Conservation (phyloP, 2,113 vertebrate genomes). For the Chelonoidis abingdonii region DNA sequence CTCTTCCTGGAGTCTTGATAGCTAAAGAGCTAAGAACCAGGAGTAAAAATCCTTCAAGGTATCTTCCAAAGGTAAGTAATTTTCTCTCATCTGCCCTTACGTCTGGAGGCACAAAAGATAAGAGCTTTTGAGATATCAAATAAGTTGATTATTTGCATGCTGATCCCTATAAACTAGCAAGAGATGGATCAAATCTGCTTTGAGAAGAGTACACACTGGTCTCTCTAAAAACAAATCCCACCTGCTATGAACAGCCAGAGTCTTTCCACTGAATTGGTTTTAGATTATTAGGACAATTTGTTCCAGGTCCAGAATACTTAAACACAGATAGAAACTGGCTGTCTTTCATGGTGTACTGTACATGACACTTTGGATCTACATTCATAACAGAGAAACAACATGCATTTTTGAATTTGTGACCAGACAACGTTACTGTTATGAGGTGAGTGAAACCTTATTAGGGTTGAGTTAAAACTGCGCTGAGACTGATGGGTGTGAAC, state of each 20-base stretch:
- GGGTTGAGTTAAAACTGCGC: too few relatives aligned
- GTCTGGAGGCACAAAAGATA: background rate
- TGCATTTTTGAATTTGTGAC: background rate
- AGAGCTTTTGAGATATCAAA: slow-evolving; percentile 10
- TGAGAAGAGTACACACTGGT: background rate
- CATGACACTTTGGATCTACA: slow-evolving; percentile 14
- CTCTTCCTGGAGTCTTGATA: background rate
- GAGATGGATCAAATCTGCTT: background rate
- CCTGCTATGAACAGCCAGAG: background rate
- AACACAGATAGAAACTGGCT: slow-evolving; percentile 19
- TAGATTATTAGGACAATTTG: slow-evolving; percentile 49
- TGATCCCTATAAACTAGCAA: background rate
- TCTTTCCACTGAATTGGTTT: slow-evolving; percentile 10
- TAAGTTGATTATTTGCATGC: background rate
- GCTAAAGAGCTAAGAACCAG: background rate
- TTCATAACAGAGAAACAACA: slow-evolving; percentile 16
- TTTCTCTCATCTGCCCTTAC: background rate
- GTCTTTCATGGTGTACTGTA: slow-evolving; percentile 13
- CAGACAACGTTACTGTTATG: background rate
- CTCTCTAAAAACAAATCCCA: background rate
- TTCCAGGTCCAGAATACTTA: slow-evolving; percentile 34
- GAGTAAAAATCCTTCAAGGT: background rate
- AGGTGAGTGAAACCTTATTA: background rate
- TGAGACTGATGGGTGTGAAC: too few relatives aligned
- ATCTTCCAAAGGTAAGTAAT: slow-evolving; percentile 17